Percentiles rank a stretch among this genome's conserved stretches.
Conservation (phyloP, 2,113 vertebrate species). For the Gymnarchus niloticus region DNA sequence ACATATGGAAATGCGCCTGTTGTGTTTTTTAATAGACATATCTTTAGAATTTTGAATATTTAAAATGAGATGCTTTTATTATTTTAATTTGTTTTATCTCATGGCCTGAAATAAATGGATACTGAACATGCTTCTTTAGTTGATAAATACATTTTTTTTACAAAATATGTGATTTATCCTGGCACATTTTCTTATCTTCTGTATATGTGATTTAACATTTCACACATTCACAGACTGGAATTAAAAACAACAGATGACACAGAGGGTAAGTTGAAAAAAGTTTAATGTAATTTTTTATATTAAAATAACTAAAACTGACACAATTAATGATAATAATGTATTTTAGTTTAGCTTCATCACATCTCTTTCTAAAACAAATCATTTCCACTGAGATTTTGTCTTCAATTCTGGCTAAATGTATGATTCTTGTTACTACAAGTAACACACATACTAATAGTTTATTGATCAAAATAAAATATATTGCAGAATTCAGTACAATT, state of each 20-base stretch:
- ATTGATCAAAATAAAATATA: too few relatives aligned
- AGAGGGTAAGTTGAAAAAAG: neutral
- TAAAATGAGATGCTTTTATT: neutral
- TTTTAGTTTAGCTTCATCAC: neutral
- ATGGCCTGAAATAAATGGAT: neutral
- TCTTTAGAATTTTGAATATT: neutral
- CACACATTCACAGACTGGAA: neutral
- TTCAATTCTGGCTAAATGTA: too few relatives aligned
- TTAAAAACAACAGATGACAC: neutral
- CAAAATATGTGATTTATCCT: slow-evolving; percentile 5
- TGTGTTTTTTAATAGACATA: neutral
- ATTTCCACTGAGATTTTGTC: neutral
- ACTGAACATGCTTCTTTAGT: neutral
- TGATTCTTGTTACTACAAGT: too few relatives aligned
- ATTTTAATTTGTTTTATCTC: neutral
- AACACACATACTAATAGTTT: too few relatives aligned
- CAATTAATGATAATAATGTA: neutral
- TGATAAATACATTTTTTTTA: neutral
- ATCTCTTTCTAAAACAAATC: neutral
- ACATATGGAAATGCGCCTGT: neutral
- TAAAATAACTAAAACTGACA: neutral
- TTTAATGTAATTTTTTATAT: neutral
- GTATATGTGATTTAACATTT: neutral
- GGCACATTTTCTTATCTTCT: neutral
- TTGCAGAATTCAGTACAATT: too few relatives aligned